phyloP scores from a whole-genome alignment of 2,888 invertebrate species.

The Stegana nigrithorax region DNA sequence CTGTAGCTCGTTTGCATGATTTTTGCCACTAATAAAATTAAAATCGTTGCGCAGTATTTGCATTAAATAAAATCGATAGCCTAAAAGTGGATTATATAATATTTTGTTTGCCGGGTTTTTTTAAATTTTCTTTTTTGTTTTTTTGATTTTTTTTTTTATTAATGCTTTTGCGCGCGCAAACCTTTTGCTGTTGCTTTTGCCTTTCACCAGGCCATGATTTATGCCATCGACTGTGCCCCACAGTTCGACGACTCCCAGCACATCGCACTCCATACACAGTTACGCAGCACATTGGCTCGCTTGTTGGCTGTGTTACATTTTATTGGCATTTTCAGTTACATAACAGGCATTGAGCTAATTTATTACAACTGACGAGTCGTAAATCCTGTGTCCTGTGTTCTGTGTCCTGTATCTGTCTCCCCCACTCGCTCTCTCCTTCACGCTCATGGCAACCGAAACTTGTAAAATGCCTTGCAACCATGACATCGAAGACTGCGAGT shows the following conservation, averaged over 20 bases:
- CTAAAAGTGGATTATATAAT: too few species aligned
- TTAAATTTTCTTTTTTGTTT: background rate
- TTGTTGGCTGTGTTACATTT: conserved; percentile 42
- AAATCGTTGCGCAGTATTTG: background rate
- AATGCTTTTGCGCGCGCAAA: background rate
- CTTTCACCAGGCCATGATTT: conserved; percentile 34
- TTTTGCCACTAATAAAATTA: background rate
- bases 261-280: background rate
- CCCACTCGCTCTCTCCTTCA: too few species aligned
- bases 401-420: too few species aligned
- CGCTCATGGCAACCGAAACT: too few species aligned
- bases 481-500: too few species aligned
- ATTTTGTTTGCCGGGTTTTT: background rate
- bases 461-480: too few species aligned
- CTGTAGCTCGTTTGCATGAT: too few species aligned
- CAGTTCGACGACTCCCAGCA: background rate
- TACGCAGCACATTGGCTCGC: conserved; percentile 15
- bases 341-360: conserved; percentile 48
- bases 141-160: background rate
- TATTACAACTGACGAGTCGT: conserved; percentile 52
- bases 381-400: too few species aligned
- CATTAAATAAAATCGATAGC: background rate
- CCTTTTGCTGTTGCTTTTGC: background rate
- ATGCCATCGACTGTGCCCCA: background rate
- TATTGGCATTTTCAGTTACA: conserved; percentile 49